Base-by-base conservation (phyloP, 2,113 vertebrate genomes). In the Melanerpes formicivorus region DNA sequence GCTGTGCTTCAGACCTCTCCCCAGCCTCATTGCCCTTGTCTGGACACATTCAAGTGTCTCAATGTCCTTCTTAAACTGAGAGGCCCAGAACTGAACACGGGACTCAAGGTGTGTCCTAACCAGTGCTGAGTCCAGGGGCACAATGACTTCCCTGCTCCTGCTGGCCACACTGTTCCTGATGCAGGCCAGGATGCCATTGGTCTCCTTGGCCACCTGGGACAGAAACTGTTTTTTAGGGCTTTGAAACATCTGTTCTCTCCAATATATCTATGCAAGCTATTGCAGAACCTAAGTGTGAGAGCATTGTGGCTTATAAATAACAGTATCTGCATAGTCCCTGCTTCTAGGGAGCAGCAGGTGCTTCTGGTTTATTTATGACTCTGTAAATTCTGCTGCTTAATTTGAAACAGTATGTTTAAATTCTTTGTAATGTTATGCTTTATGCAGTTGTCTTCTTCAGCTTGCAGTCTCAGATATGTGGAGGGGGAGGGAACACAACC, bases 401-500 rank as follows among this genome's bases (percentile, higher is more conserved):
- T 86, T 77, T 75, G 32, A 83, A 80, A 44, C 23, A 60, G 10
- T 34, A 21, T 8, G 55, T 74, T 64, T 70, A n/a, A 55, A 22
- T 80, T 63, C 42, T 80, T 63, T 52, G 40, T 25, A 42, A 19
- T 11, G 3, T 42, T 83, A 40, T 66, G 93, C 19, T 23, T 64
- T 29, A 14, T 26, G 17, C 34, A 44, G 59, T 62, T 80, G 22
- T 60, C 44, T 72, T 62, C 27, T 89, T 95, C 85, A 74, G 9
- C 3, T 79, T 5, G 2, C 8, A 25, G 37, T 64, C 32, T 81
- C 12, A 29, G 37, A 22, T 34, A 60, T 72, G 7, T 15, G 25
- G 40, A 30, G 25, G 9, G 19, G 6, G 3, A 2, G 1, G 2
- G 1, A 6, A 26, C 37, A 37, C 37, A 16, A 7, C 5, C 3